Conservation (phyloP, 2,797 vertebrate species). For the Cyclura pinguis region DNA sequence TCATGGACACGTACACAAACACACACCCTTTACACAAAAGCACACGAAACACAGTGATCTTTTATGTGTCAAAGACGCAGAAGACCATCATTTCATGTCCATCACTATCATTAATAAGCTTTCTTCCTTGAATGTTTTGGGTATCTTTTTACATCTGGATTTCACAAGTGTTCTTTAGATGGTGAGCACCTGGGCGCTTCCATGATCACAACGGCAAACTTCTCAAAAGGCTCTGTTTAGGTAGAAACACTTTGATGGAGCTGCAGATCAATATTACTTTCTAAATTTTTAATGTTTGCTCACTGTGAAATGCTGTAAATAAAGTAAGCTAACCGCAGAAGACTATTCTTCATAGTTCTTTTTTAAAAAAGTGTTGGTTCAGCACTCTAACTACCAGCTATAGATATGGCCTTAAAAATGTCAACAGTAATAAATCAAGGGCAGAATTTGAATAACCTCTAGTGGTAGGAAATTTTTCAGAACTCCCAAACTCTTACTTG, state of each 20-base stretch:
- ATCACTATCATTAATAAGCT: slow-evolving; percentile 7
- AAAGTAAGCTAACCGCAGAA: slow-evolving; percentile 71
- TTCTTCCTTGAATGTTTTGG: slow-evolving; percentile 42
- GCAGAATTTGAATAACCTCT: slow-evolving; percentile 82
- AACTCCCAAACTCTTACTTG: slow-evolving; percentile 71
- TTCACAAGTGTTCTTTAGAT: slow-evolving; percentile 38
- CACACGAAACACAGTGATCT: not conserved
- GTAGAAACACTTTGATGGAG: slow-evolving; percentile 62
- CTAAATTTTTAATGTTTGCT: slow-evolving; percentile 75
- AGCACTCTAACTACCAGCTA: slow-evolving; percentile 82
- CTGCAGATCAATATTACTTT: slow-evolving; percentile 66
- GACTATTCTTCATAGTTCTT: slow-evolving; percentile 75
- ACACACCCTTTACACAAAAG: not conserved
- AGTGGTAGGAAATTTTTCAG: slow-evolving; percentile 84
- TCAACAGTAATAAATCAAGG: slow-evolving; percentile 84
- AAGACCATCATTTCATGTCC: slow-evolving; percentile 18
- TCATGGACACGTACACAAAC: not conserved
- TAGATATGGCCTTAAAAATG: slow-evolving; percentile 82
- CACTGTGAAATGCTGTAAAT: slow-evolving; percentile 75
- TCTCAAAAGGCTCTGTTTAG: slow-evolving; percentile 58
- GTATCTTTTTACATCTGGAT: slow-evolving; percentile 54
- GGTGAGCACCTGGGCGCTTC: slow-evolving; percentile 15
- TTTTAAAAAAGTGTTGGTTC: slow-evolving; percentile 77
- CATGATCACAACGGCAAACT: slow-evolving; percentile 55
- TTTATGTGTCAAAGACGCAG: slow-evolving; percentile 19